A percentile compares a stretch with the other conserved stretches of the same genome.
Evolutionary conservation across 2,113 vertebrate genomes (phyloP).

Genomic region (Pipra filicauda): DNA sequence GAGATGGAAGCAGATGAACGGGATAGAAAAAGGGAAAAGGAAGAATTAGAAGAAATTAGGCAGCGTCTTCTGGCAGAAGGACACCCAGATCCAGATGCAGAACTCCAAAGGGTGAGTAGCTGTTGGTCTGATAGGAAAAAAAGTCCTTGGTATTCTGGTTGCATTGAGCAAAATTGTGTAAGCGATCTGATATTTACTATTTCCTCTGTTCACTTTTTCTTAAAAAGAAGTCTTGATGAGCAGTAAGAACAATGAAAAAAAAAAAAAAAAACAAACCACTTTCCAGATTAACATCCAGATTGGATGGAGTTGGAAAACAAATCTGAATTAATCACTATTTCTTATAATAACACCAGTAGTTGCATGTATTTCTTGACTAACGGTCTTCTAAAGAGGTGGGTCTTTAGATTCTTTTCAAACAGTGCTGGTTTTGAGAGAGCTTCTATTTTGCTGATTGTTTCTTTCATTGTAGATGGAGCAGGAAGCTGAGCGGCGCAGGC

Average conservation of each 20-base stretch:
- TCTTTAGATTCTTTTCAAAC: background rate
- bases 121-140: background rate
- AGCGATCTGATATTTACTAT: background rate
- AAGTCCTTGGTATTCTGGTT: background rate
- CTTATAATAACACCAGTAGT: background rate
- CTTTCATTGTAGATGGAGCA: slow-evolving; percentile 90
- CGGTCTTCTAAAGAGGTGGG: background rate
- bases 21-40: slow-evolving; percentile 96
- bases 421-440: background rate
- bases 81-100: slow-evolving; percentile 96
- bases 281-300: background rate
- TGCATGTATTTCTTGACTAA: background rate
- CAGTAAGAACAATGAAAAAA: background rate
- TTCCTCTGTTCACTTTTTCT: background rate
- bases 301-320: background rate
- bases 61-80: slow-evolving; percentile 96
- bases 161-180: background rate
- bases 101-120: slow-evolving; percentile 90
- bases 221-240: background rate
- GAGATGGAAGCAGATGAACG: slow-evolving; percentile 98
- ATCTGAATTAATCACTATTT: background rate
- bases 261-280: background rate
- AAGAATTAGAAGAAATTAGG: slow-evolving; percentile 96
- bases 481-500: slow-evolving; percentile 93
- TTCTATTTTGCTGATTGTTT: background rate